Percentiles rank a stretch among this genome's conserved stretches.
Conservation (phyloP, 1,140 invertebrate genomes). For the Asobara japonica region DNA sequence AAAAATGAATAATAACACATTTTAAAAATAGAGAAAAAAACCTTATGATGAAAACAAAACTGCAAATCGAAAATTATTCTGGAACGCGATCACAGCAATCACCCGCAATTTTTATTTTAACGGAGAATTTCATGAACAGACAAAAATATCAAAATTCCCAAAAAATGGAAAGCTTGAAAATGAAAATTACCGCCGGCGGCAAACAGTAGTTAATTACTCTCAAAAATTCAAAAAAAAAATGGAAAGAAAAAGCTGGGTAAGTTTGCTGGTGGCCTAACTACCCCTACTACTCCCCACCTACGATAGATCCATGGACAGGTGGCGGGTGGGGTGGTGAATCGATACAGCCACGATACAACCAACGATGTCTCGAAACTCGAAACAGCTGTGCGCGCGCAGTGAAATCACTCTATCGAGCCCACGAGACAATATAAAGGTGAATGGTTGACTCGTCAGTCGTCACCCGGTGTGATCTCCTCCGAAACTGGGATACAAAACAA, state of each 20-base stretch:
- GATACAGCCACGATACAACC: conserved; percentile 65
- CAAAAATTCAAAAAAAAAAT: background rate
- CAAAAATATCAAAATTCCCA: background rate
- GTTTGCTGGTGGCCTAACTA: background rate
- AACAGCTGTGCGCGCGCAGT: conserved; percentile 60
- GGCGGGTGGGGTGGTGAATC: conserved; percentile 58
- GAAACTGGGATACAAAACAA: background rate
- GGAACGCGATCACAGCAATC: no score
- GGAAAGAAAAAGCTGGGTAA: background rate
- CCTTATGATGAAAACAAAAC: no score
- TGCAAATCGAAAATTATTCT: no score
- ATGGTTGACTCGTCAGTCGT: conserved; percentile 2
- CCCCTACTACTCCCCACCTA: background rate
- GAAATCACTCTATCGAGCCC: conserved; percentile 47
- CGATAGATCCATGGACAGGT: conserved; percentile 19
- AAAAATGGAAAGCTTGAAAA: background rate
- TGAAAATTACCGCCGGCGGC: no score
- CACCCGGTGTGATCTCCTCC: background rate
- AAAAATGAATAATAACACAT: no score
- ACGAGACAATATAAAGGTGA: conserved; percentile 47
- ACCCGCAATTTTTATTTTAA: no score
- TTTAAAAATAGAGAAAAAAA: no score
- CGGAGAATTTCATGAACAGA: no score
- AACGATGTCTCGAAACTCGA: conserved; percentile 64
- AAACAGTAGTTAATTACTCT: no score